Conservation (phyloP, 2,797 vertebrate species). For the Diplodus sargus region DNA sequence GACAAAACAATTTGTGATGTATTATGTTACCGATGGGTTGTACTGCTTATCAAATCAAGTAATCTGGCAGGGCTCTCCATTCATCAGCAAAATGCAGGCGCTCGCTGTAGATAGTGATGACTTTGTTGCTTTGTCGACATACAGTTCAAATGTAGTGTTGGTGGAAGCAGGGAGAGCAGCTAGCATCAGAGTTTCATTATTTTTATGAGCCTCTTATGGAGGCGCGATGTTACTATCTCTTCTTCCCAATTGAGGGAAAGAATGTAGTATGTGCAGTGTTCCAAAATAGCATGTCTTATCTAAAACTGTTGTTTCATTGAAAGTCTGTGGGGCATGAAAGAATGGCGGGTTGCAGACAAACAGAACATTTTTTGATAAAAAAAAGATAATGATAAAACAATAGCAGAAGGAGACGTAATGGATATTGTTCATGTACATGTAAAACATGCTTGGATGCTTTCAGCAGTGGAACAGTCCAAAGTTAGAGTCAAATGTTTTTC, state of each 20-base stretch:
- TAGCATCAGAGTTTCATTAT: slow-evolving; percentile 57
- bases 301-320: slow-evolving; percentile 38
- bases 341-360: slow-evolving; percentile 25
- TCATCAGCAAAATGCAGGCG: slow-evolving; percentile 85
- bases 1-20: slow-evolving; percentile 92
- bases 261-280: slow-evolving; percentile 28
- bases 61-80: slow-evolving; percentile 86
- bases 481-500: slow-evolving; percentile 1
- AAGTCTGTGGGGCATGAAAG: slow-evolving; percentile 25
- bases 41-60: slow-evolving; percentile 90
- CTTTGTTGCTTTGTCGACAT: slow-evolving; percentile 79
- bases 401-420: background rate
- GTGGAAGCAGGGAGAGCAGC: slow-evolving; percentile 57
- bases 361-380: slow-evolving; percentile 34
- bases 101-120: slow-evolving; percentile 79
- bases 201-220: slow-evolving; percentile 61
- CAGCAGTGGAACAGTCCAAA: background rate
- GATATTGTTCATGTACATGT: slow-evolving; percentile 7
- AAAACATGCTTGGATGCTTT: background rate
- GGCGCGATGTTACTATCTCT: slow-evolving; percentile 41
- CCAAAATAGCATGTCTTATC: slow-evolving; percentile 40
- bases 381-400: slow-evolving; percentile 9
- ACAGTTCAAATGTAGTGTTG: slow-evolving; percentile 69
- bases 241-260: slow-evolving; percentile 25
- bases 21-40: slow-evolving; percentile 88